Evolutionary conservation across 2,113 vertebrate genomes (phyloP).

Genomic region (Falco punctatus): DNA sequence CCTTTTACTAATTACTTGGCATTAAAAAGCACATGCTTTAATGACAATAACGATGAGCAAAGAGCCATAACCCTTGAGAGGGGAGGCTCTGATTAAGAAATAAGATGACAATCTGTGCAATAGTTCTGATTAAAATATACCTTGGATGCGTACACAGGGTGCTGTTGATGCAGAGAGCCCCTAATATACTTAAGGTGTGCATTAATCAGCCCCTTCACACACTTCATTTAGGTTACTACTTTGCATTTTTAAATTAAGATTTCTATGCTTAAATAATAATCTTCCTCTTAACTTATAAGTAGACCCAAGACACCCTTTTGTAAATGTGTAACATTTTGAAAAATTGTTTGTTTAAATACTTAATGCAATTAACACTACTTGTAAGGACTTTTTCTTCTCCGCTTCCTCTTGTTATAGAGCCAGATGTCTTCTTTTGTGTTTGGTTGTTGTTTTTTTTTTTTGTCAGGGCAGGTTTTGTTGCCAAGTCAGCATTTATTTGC

Average conservation of each 20-base stretch:
- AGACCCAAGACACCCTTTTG: not conserved
- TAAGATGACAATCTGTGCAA: conserved; percentile 1
- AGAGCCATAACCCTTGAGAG: not conserved
- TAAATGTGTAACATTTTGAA: not conserved
- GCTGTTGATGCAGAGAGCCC: not conserved
- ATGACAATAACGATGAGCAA: not conserved
- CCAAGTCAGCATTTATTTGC: not conserved
- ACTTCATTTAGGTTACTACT: not conserved
- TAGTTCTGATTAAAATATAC: conserved; percentile 24
- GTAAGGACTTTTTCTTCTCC: not conserved
- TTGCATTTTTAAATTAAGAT: conserved; percentile 27
- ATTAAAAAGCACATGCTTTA: conserved; percentile 31
- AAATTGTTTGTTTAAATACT: conserved; percentile 19
- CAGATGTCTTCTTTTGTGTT: not conserved
- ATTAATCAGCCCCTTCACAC: not conserved
- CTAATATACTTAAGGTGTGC: not conserved
- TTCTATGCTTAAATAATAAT: conserved; percentile 7
- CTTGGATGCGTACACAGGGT: not conserved
- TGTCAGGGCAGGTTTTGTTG: not conserved
- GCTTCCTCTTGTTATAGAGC: not conserved
- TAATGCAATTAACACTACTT: not conserved
- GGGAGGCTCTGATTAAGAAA: conserved; percentile 12
- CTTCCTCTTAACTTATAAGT: not conserved
- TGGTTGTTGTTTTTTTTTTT: not conserved
- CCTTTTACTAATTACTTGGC: not conserved